A percentile compares a stretch with the other conserved stretches of the same genome.
Conservation (phyloP, 1,140 invertebrate genomes). For the Acyrthosiphon pisum region DNA sequence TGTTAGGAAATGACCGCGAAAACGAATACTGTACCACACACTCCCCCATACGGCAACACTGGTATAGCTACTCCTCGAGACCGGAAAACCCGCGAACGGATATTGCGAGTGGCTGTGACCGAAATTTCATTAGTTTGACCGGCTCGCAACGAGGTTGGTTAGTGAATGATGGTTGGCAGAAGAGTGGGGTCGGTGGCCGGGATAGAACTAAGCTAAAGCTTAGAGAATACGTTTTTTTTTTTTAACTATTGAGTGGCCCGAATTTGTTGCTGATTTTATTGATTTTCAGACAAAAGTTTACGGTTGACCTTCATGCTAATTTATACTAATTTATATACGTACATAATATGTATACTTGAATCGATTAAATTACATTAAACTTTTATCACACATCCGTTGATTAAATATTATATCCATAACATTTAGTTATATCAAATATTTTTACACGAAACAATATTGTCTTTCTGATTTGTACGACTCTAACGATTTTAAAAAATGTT, state of each 20-base stretch:
- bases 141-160: not conserved
- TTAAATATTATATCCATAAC: not conserved
- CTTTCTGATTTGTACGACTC: too few relatives aligned
- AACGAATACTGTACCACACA: not conserved
- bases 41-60: not conserved
- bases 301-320: not conserved
- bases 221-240: not conserved
- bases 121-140: conserved; percentile 27
- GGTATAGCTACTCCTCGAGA: not conserved
- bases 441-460: too few relatives aligned
- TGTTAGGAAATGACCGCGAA: conserved; percentile 24
- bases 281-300: not conserved
- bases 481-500: too few relatives aligned
- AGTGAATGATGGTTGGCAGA: not conserved
- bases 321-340: not conserved
- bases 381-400: not conserved
- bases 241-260: not conserved
- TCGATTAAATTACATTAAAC: not conserved
- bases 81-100: not conserved
- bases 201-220: not conserved
- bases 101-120: not conserved
- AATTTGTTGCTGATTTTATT: not conserved
- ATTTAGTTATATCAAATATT: not conserved
- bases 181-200: not conserved
- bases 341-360: not conserved